Evolutionary conservation across 2,888 invertebrate genomes (phyloP).

Genomic region (Morpho achilles): DNA sequence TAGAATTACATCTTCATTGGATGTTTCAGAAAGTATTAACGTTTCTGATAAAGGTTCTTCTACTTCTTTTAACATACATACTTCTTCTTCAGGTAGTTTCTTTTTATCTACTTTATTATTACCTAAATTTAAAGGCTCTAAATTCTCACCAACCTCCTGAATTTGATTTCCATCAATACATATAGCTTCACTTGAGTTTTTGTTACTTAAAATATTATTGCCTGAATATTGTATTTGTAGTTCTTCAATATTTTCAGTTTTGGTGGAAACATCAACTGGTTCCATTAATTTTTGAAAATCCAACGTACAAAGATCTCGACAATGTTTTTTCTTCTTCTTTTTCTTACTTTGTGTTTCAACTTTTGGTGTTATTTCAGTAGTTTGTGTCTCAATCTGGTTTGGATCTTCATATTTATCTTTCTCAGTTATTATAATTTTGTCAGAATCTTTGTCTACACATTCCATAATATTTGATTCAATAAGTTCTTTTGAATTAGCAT

Average conservation of each 20-base stretch:
- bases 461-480: constrained; percentile 20
- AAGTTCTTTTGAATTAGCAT: constrained; percentile 21
- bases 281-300: constrained; percentile 51
- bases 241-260: constrained; percentile 11
- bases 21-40: neutral
- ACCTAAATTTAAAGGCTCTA: constrained; percentile 27
- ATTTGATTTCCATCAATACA: neutral
- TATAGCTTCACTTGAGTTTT: too few relatives aligned
- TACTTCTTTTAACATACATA: constrained; percentile 18
- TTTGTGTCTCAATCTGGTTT: constrained; percentile 22
- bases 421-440: neutral
- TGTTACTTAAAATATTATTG: too few relatives aligned
- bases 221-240: neutral
- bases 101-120: constrained; percentile 40
- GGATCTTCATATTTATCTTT: constrained; percentile 2
- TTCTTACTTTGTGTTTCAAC: constrained; percentile 52
- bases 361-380: constrained; percentile 23
- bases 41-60: constrained; percentile 10
- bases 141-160: constrained; percentile 14
- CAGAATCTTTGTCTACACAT: constrained; percentile 18
- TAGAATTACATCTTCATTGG: constrained; percentile 9
- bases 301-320: constrained; percentile 48
- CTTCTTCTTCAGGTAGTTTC: constrained; percentile 19
- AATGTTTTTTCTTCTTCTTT: constrained; percentile 61
- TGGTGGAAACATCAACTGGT: constrained; percentile 17